Conservation (phyloP, 2,113 vertebrate species). For the Grus americana region DNA sequence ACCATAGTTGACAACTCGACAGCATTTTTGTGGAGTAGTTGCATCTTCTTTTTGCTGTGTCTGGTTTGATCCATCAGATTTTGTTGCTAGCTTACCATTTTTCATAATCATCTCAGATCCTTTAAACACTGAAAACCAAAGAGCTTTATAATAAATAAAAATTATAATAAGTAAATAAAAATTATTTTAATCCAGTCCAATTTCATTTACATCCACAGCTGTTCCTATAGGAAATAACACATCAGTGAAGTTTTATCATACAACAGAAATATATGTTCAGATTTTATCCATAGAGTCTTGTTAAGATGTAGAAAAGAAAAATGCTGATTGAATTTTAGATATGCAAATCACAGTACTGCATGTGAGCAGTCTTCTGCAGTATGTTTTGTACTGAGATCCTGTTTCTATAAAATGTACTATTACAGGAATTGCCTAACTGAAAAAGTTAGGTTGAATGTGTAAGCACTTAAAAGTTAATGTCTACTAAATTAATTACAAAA, state of each 20-base stretch:
- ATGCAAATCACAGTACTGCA: background rate
- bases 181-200: background rate
- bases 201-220: background rate
- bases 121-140: background rate
- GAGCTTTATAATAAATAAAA: background rate
- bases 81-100: background rate
- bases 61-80: background rate
- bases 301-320: background rate
- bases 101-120: background rate
- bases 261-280: background rate
- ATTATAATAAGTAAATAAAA: background rate
- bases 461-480: background rate
- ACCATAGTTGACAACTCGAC: background rate
- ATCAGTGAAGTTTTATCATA: background rate
- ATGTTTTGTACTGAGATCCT: background rate
- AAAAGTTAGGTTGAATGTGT: background rate
- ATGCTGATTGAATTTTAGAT: background rate
- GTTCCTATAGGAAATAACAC: background rate
- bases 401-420: background rate
- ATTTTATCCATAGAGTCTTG: background rate
- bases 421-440: background rate
- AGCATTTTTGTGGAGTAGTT: background rate
- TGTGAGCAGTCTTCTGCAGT: background rate
- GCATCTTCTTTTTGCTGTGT: background rate
- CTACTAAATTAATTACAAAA: background rate